Conservation (phyloP, 2,888 invertebrate species). For the Drosophila parthenogenetica region DNA sequence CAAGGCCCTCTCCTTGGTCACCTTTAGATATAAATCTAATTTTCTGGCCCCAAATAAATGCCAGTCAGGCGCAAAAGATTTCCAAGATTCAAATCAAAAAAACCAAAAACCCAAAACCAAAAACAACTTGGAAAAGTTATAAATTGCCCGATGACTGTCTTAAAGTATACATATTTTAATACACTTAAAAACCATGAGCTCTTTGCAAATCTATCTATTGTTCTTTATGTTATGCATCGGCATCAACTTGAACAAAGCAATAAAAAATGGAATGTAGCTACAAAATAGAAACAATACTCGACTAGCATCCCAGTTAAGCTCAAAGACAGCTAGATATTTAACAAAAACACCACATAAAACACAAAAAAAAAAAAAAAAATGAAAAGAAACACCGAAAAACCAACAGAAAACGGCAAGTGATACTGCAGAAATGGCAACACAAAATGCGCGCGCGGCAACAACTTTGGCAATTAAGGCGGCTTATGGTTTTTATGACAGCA, state of each 20-base stretch:
- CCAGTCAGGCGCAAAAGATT: constrained; percentile 39
- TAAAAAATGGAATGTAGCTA: constrained; percentile 53
- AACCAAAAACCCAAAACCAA: constrained; percentile 9
- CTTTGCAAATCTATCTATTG: constrained; percentile 41
- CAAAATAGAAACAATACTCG: constrained; percentile 28
- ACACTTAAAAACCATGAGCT: constrained; percentile 11
- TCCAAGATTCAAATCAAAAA: constrained; percentile 20
- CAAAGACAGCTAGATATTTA: constrained; percentile 55
- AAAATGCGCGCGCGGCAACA: constrained; percentile 41
- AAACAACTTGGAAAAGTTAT: constrained; percentile 26
- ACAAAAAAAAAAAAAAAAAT: constrained; percentile 12
- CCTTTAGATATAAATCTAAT: constrained; percentile 39
- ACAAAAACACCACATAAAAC: constrained; percentile 36
- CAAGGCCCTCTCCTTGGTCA: constrained; percentile 16
- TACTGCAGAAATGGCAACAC: constrained; percentile 30
- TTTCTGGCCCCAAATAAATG: constrained; percentile 42
- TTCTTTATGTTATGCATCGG: constrained; percentile 13
- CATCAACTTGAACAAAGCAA: constrained; percentile 43
- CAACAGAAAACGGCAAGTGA: constrained; percentile 24
- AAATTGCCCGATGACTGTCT: constrained; percentile 41
- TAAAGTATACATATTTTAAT: neutral
- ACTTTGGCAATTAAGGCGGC: constrained; percentile 80
- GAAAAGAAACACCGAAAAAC: neutral
- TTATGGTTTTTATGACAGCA: constrained; percentile 80
- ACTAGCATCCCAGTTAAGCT: constrained; percentile 68